These are phyloP conservation scores for Diadophis punctatus DNA, from an alignment of 2,113 vertebrate genomes.

Conservation along the genomic window DNA sequence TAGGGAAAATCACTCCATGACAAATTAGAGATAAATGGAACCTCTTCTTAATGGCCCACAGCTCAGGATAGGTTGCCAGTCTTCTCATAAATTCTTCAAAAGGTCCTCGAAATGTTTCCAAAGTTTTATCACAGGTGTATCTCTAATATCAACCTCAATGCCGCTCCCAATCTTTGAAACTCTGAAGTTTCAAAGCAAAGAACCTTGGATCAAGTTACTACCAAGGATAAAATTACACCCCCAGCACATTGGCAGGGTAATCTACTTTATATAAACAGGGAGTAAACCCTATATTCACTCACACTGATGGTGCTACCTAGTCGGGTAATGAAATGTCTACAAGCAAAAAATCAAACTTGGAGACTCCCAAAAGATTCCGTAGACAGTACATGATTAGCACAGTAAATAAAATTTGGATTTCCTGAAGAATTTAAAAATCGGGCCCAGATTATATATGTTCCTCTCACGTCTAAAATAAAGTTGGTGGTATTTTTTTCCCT, in stretches of 20 bases:
- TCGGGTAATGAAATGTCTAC: not conserved
- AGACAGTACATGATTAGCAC: not conserved
- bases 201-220: not conserved
- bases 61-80: not conserved
- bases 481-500: not conserved
- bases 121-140: not conserved
- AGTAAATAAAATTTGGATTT: not conserved
- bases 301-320: not conserved
- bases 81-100: not conserved
- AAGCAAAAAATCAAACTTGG: not conserved
- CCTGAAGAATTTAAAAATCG: not conserved
- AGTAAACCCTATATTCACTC: not conserved
- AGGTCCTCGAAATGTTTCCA: not conserved
- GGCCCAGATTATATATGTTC: not conserved
- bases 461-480: not conserved
- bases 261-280: no score
- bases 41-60: not conserved
- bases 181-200: not conserved
- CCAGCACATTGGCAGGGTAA: not conserved
- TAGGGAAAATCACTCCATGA: not conserved
- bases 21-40: not conserved
- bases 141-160: not conserved
- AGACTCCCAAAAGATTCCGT: not conserved
- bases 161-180: not conserved
- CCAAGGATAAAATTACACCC: not conserved